Base-by-base conservation (phyloP, 1,140 invertebrate genomes). In the Drosophila burlai region DNA sequence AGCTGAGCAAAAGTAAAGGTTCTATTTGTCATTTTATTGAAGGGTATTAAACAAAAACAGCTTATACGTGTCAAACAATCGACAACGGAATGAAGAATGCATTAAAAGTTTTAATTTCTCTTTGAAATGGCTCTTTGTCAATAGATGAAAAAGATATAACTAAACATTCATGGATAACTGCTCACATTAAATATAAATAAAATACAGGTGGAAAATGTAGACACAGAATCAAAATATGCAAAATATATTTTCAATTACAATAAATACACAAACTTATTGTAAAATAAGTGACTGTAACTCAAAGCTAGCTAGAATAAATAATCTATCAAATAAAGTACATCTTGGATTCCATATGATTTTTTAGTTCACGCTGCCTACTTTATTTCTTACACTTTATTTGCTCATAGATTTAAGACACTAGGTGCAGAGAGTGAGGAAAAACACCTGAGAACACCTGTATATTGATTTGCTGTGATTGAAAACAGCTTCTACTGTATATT, bases 381-480 rank as follows among this genome's bases (percentile, higher is more conserved):
- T 24, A 10, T 38, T 50, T 31, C 21, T 52, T 16, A 36, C 18
- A 57, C 24, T 43, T 55, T 45, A 40, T 49, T 66, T 57, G 40
- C 31, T 18, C 29, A 24, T 45, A 42, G 10, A 42, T 57, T 71
- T 36, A 6, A 26, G 29, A 47, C 42, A 50, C 15, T 38, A 38
- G 38, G 46, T 45, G 46, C 42, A 34, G 13, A n/a, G 71, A 54
- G 4, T 46, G 9, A 13, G 54, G 11, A 10, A 9, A 10, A 52
- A 45, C 46, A 47, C 54, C 49, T 59, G 47, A 34, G 59, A 40
- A 43, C 67, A 73, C 78, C 86, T 66, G 58, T 46, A 36, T 76
- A 77, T 65, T 64, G 65, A 83, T 89, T 89, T 36, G 16, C 55
- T 50, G 45, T 80, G 80, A 86, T 89, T 83, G 81, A 83, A 80